Conservation (phyloP, 2,888 invertebrate species). For the Eretmocerus hayati region DNA sequence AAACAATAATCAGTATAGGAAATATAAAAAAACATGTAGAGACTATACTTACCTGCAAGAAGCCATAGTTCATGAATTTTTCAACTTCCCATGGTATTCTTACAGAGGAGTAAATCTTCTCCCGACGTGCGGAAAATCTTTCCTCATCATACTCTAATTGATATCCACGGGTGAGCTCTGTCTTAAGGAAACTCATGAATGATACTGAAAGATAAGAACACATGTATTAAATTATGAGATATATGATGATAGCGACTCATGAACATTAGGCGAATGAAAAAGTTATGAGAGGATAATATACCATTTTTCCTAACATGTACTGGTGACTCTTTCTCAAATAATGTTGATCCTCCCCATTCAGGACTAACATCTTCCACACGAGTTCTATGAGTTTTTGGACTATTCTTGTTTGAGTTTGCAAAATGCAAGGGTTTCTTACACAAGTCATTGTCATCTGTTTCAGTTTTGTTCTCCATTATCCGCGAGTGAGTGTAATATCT, state of each 20-base stretch:
- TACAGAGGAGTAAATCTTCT: slow-evolving; percentile 95
- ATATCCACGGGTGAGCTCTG: slow-evolving; percentile 89
- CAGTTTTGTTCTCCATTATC: too few species aligned
- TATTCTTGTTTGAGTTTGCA: not conserved
- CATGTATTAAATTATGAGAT: too few species aligned
- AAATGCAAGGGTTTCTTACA: not conserved
- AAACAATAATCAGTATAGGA: slow-evolving; percentile 3
- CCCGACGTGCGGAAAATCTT: slow-evolving; percentile 84
- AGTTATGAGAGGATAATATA: not conserved
- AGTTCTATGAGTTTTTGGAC: not conserved
- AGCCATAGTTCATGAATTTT: slow-evolving; percentile 88
- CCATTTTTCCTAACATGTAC: not conserved
- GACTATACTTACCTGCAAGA: slow-evolving; percentile 61
- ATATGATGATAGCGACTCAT: too few species aligned
- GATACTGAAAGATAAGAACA: too few species aligned
- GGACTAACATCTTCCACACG: slow-evolving; percentile 4
- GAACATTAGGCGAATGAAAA: not conserved
- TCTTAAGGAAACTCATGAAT: slow-evolving; percentile 60
- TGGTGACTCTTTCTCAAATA: not conserved
- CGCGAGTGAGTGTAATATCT: too few species aligned
- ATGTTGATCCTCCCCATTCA: not conserved
- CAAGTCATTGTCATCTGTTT: too few species aligned
- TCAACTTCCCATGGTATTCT: slow-evolving; percentile 89
- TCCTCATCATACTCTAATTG: slow-evolving; percentile 92
- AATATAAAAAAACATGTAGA: not conserved